Evolutionary conservation across 2,113 vertebrate genomes (phyloP), one percentile per base, ranked within the genome.

Genomic region (Neopipo cinnamomea): DNA sequence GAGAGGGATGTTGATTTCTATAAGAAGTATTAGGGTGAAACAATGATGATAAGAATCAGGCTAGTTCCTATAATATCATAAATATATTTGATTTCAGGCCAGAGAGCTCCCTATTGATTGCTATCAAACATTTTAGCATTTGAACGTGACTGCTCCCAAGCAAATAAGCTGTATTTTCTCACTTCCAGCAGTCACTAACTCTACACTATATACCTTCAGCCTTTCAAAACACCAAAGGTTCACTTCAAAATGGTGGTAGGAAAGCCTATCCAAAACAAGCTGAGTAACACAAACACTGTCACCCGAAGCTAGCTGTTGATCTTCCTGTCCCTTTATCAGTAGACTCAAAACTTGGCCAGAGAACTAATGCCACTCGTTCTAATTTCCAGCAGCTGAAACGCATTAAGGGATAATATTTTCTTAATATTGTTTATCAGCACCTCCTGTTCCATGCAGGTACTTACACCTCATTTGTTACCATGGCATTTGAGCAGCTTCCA

Each of bases 401-500:
- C 65, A 94, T 95, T 95, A 92, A 28, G 0, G 25, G 94, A 89
- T 93, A 94, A 92, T 89, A 95, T 89, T 95, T 95, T 77, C 79
- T 91, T 89, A 85, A 67, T 37, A 78, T 78, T 75, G 28, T 86
- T 93, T 56, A 97, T 85, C 80, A 19, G 2, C 66, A 35, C 41
- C 55, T 77, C 84, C 85, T 61, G 61, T 18, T 84, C 95, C 24
- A 4, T 4, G 41, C 83, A 93, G 93, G 94, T 95, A 75, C 93
- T 95, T 94, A 93, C 24, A 75, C 70, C 93, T 97, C 89, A 91
- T 93, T 89, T 87, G 91, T 97, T 95, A 95, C 95, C 95, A 95
- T 92, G 91, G 86, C 80, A 91, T 47, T 49, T 87, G 95, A 95
- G 94, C 86, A 84, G 94, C 95, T 97, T 93, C 88, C 82, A 85